These are phyloP conservation scores for Lasioglossum villosulum DNA, from an alignment of 2,888 invertebrate species.

Conservation along the genomic window DNA sequence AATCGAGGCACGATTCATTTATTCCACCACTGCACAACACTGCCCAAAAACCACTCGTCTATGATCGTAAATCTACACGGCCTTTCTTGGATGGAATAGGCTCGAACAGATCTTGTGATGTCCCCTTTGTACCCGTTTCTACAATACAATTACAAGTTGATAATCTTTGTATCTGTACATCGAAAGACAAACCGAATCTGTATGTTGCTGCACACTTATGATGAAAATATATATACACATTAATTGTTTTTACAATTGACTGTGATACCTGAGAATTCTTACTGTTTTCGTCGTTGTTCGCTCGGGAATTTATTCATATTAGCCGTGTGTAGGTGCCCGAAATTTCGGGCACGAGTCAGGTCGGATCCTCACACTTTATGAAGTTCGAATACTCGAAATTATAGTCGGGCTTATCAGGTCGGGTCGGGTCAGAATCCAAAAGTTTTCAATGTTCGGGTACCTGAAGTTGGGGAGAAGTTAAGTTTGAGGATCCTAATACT, in stretches of 20 bases:
- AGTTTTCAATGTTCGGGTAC: neutral
- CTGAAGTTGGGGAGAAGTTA: neutral
- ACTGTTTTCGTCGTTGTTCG: neutral
- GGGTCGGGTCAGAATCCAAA: neutral
- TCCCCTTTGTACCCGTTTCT: slow-evolving; percentile 67
- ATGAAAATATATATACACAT: slow-evolving; percentile 69
- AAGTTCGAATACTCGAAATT: neutral
- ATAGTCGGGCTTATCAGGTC: neutral
- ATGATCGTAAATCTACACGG: slow-evolving; percentile 48
- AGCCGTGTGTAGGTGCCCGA: neutral
- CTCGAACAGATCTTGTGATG: slow-evolving; percentile 47
- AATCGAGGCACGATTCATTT: neutral
- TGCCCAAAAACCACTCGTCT: slow-evolving; percentile 27
- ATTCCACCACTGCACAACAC: slow-evolving; percentile 45
- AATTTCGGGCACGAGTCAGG: neutral
- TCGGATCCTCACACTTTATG: no score
- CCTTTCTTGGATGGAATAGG: slow-evolving; percentile 48
- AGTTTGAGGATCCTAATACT: no score
- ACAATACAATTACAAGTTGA: slow-evolving; percentile 53
- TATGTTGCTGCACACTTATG: slow-evolving; percentile 69
- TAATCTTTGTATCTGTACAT: slow-evolving; percentile 68
- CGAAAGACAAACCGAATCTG: slow-evolving; percentile 67
- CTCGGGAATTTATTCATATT: neutral
- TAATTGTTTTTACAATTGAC: slow-evolving; percentile 58
- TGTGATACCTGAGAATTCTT: slow-evolving; percentile 20